Base-by-base conservation (phyloP, 2,113 vertebrate species). In the Pterocles burchelli region DNA sequence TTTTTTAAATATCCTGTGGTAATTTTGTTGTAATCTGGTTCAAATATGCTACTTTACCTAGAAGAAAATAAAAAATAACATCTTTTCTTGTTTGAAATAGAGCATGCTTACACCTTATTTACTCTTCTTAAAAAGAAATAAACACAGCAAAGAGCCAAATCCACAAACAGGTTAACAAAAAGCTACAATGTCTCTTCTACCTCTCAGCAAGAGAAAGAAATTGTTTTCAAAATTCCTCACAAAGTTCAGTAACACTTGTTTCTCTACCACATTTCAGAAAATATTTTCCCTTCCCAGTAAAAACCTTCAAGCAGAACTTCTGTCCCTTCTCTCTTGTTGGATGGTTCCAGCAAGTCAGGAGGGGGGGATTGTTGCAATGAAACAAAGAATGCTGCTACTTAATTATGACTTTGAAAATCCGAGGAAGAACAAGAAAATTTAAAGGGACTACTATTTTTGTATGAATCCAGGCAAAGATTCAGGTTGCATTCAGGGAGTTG, bases 11-110 rank as follows among this genome's bases (percentile, higher is more conserved):
- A 97, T 90, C 71, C 93, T 97, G 94, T 97, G 96, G 90, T 95
- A 90, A 97, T 97, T 98, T 98, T 98, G 95, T 97, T 98, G 97
- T 96, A 93, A 88, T 75, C 71, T 68, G 86, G 51, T 96, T 88
- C 92, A 97, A 94, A 95, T 61, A 90, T 90, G 62, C 80, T 92
- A 85, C 97, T 97, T 97, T 96, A 89, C 81, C 80, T 81, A 66
- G 88, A 95, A 72, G 87, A 92, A 96, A 98, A 98, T 96, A 97
- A 98, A 97, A 88, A 21, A 20, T 88, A 66, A 88, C 79, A 48
- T 97, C 95, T 79, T 97, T 97, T 48, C 94, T 95, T 88, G 58
- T 88, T 90, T 78, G 91, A 83, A 89, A 38, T 22, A 51, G 25
- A 36, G 17, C 54, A 41, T 13, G 52, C 18, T 59, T 71, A 20